Evolutionary conservation across 2,113 vertebrate species (phyloP).

Genomic region (Loxodonta africana): DNA sequence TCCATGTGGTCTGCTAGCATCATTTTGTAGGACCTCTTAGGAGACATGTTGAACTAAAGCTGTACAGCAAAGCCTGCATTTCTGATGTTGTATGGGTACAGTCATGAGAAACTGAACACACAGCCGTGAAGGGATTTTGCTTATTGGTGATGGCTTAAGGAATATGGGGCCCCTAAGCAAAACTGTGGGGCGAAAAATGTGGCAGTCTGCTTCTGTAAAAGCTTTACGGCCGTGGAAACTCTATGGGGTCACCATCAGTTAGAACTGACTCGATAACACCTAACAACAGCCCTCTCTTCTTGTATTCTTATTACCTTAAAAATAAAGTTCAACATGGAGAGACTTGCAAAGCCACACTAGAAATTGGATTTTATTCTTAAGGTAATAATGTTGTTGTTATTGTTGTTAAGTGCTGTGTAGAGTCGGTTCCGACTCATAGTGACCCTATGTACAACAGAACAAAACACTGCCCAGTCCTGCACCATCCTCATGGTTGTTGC

Average conservation of each 20-base stretch:
- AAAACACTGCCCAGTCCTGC: no score
- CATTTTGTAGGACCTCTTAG: not conserved
- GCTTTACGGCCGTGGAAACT: not conserved
- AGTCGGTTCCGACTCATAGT: no score
- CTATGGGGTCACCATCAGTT: not conserved
- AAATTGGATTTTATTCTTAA: constrained; percentile 39
- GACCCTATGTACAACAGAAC: no score
- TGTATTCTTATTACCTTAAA: not conserved
- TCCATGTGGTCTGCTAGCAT: not conserved
- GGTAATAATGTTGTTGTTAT: not conserved
- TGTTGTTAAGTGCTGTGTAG: no score
- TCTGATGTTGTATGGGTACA: not conserved
- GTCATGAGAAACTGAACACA: not conserved
- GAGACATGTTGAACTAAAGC: not conserved
- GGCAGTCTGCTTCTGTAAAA: not conserved
- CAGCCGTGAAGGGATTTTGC: not conserved
- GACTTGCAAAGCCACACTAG: not conserved
- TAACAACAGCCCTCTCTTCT: not conserved
- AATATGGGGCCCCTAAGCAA: not conserved
- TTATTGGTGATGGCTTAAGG: not conserved
- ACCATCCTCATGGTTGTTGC: no score
- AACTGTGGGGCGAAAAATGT: not conserved
- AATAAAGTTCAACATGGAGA: not conserved
- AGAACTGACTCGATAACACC: no score
- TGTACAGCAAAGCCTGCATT: not conserved